These are phyloP conservation scores for Rotaria macrura DNA, from an alignment of 2,888 invertebrate species.

Conservation along the genomic window DNA sequence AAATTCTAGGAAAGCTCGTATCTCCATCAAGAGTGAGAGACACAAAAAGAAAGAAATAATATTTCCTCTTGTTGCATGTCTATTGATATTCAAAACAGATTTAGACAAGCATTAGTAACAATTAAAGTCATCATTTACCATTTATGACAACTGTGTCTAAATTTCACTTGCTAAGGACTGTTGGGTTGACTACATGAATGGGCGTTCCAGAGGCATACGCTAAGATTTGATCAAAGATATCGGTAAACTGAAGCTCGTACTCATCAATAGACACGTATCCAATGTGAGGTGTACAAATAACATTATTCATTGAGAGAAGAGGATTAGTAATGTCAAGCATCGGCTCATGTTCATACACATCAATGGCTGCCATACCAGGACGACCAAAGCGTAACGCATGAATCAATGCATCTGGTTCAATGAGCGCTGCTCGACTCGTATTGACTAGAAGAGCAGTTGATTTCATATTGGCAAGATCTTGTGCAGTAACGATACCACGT, in stretches of 20 bases:
- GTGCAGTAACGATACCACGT: background rate
- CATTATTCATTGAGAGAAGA: background rate
- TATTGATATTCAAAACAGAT: too few species aligned
- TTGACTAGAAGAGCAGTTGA: background rate
- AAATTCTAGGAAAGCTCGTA: too few species aligned
- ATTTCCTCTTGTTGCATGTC: too few species aligned
- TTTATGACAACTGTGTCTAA: too few species aligned
- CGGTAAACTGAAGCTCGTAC: background rate
- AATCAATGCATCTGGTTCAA: background rate
- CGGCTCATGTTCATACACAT: background rate
- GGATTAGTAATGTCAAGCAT: background rate
- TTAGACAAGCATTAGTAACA: too few species aligned
- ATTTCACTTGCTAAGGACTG: background rate
- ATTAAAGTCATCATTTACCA: too few species aligned
- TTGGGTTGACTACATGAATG: background rate
- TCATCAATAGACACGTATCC: background rate
- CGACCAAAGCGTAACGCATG: background rate
- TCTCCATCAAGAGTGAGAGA: too few species aligned
- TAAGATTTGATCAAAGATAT: background rate
- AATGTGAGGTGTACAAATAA: background rate
- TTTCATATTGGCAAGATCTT: background rate
- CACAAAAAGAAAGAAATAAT: too few species aligned
- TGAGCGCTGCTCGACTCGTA: background rate
- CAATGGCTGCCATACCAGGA: background rate
- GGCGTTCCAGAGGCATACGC: background rate